Conservation (phyloP, 2,888 invertebrate species). For the Encarsia formosa region DNA sequence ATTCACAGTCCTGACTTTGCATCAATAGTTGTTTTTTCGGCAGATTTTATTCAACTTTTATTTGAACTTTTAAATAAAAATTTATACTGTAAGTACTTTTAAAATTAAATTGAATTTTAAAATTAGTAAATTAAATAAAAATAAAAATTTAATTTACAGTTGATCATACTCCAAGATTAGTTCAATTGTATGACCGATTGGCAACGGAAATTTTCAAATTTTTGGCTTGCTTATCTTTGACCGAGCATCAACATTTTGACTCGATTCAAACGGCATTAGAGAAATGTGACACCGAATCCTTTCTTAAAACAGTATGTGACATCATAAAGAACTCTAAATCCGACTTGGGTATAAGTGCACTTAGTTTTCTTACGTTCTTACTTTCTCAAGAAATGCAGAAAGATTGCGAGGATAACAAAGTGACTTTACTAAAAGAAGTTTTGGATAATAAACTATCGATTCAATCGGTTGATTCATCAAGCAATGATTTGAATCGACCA, state of each 20-base stretch:
- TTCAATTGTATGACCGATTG: conserved; percentile 53
- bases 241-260: conserved; percentile 42
- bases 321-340: conserved; percentile 36
- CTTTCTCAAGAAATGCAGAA: conserved; percentile 42
- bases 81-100: conserved; percentile 50
- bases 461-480: conserved; percentile 18
- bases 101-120: neutral
- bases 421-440: conserved; percentile 27
- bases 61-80: conserved; percentile 51
- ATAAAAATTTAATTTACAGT: conserved; percentile 38
- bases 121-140: neutral
- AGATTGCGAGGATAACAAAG: conserved; percentile 29
- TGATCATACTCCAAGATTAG: conserved; percentile 44
- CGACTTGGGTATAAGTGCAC: conserved; percentile 42
- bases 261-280: conserved; percentile 39
- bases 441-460: conserved; percentile 32
- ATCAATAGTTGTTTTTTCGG: conserved; percentile 50
- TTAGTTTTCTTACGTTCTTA: conserved; percentile 41
- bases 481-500: conserved; percentile 35
- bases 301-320: conserved; percentile 36
- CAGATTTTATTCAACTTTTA: conserved; percentile 51
- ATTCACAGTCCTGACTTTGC: conserved; percentile 47
- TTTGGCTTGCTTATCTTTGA: conserved; percentile 46
- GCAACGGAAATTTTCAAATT: conserved; percentile 54
- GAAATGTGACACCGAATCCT: conserved; percentile 32